Evolutionary conservation across 2,888 invertebrate genomes (phyloP), one percentile per base, ranked within the genome.

Genomic region (Spisula subtruncata): DNA sequence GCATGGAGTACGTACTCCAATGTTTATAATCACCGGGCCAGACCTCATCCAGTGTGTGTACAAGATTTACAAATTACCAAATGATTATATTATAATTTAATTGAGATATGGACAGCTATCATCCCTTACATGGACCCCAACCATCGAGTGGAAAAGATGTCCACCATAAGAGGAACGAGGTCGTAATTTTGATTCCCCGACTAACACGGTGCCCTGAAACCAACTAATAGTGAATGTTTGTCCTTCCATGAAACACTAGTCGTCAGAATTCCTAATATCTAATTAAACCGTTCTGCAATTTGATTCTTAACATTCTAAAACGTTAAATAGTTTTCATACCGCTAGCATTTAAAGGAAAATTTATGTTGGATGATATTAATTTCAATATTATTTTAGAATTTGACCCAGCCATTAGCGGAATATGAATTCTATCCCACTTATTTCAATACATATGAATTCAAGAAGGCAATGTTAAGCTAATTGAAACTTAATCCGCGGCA

Each of bases 401-500:
- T 60, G 66, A 83, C 60, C 83, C 83, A 20, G 8, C 5, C 60
- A 60, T 60, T 83, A 83, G 83, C 56, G 35, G 35, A 41, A 32
- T 83, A 56, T 83, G 60, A 84, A 71, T 12, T 46, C 60, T 66
- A 66, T 84, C 46, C 48, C 46, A 71, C 66, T 46, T 71, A 29
- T n/a, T 84, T 84, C 71, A n/a, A 84, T 46, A 71, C 46, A n/a
- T 25, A 48, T 84, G 71, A 84, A 71, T 54, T 46, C 48, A 25
- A 48, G 35, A 46, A 48, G 46, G 20, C 81, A 48, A 81, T 48
- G 46, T 25, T 46, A 29, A 35, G 16, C 83, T 83, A 83, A 84
- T 71, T 84, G 84, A 71, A 84, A 84, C 71, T 84, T 84, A 84
- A 84, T 84, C 71, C 71, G 18, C 25, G 48, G 71, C 71, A 71